phyloP scores from a whole-genome alignment of 2,888 invertebrate species.

The Laothoe populi region DNA sequence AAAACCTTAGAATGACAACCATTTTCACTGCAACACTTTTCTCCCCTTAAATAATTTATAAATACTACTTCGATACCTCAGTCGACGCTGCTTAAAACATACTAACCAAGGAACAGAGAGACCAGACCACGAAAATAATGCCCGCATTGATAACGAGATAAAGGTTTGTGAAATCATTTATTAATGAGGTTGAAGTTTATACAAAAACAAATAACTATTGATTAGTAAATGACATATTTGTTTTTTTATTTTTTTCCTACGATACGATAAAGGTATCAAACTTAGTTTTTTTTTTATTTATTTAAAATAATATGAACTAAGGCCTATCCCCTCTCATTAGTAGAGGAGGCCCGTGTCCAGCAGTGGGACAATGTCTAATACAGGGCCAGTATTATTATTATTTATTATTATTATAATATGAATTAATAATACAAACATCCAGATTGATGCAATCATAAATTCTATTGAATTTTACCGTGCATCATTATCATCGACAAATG shows the following conservation, averaged over 20 bases:
- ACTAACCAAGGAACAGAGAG: slow-evolving; percentile 36
- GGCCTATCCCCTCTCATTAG: no score
- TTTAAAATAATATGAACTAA: no score
- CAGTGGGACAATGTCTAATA: no score
- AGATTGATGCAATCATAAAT: no score
- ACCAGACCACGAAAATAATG: slow-evolving; percentile 35
- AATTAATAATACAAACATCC: no score
- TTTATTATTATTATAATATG: no score
- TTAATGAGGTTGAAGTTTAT: slow-evolving; percentile 47
- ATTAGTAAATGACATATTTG: slow-evolving; percentile 27
- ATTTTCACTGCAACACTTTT: slow-evolving; percentile 36
- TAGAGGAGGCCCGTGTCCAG: no score
- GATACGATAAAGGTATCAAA: background rate
- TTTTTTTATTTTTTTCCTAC: background rate
- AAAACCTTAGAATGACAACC: slow-evolving; percentile 48
- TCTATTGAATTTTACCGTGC: no score
- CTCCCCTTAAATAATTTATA: background rate
- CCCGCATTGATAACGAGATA: slow-evolving; percentile 38
- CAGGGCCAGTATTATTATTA: no score
- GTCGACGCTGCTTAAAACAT: slow-evolving; percentile 27
- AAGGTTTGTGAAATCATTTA: slow-evolving; percentile 34
- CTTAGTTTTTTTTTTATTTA: no score
- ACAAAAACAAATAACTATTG: slow-evolving; percentile 27
- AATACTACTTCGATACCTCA: background rate
- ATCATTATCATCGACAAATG: no score